Percentiles rank a stretch among this genome's conserved stretches.
Evolutionary conservation across 2,113 vertebrate species (phyloP).

Genomic region (Parotia lawesii): DNA sequence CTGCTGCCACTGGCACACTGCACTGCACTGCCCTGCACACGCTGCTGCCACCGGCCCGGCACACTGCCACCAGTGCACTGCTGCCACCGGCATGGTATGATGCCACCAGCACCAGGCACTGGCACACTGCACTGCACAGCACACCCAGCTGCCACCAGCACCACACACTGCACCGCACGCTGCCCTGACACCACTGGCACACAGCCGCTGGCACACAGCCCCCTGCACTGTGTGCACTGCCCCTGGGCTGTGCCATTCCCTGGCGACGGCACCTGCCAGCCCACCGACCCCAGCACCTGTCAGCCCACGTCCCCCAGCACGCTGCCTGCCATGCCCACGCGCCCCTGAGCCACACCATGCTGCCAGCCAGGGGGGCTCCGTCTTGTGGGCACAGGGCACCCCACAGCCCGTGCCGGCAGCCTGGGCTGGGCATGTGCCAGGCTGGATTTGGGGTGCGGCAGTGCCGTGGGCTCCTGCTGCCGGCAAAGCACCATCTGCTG

Average conservation of each 20-base stretch:
- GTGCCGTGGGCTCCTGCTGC: background rate
- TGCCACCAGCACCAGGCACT: too few species aligned
- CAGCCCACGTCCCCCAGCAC: background rate
- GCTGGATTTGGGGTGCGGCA: background rate
- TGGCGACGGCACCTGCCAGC: accelerated
- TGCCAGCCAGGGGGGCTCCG: background rate
- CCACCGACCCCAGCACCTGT: background rate
- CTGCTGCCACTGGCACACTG: background rate
- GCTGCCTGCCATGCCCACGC: accelerated
- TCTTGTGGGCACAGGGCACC: accelerated
- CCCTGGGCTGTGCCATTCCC: background rate
- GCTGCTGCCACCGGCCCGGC: background rate
- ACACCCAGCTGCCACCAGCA: background rate
- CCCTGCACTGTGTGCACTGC: background rate
- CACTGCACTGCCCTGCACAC: background rate
- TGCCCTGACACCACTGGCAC: background rate
- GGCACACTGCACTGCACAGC: background rate
- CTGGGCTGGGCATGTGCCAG: background rate
- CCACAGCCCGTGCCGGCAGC: background rate
- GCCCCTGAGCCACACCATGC: background rate
- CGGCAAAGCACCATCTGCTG: conserved; percentile 45
- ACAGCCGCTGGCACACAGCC: background rate
- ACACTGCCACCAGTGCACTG: background rate
- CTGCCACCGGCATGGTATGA: accelerated
- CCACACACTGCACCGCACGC: accelerated